A percentile compares a stretch with the other conserved stretches of the same genome.
These are phyloP conservation scores for Meteorus cinctellus DNA, from an alignment of 2,888 invertebrate genomes.

Conservation along the genomic window DNA sequence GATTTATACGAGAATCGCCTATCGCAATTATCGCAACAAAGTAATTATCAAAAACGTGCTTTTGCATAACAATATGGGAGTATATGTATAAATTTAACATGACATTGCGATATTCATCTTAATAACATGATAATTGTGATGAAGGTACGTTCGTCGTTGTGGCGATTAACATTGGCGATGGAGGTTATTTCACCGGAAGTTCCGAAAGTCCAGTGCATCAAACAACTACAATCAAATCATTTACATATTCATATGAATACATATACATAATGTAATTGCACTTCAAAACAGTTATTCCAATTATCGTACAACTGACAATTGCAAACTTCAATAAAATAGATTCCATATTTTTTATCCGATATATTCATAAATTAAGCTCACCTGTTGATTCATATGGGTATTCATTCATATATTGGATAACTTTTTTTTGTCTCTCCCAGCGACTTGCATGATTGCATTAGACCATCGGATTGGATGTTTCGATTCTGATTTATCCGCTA, in stretches of 20 bases:
- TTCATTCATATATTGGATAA: no score
- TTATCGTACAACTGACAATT: not conserved
- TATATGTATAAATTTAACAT: not conserved
- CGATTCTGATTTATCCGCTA: slow-evolving; percentile 74
- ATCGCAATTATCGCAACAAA: no score
- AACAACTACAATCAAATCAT: not conserved
- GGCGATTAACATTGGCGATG: not conserved
- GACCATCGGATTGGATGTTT: slow-evolving; percentile 87
- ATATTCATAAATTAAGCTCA: not conserved
- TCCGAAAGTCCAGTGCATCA: not conserved
- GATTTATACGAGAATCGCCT: no score
- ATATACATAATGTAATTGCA: not conserved
- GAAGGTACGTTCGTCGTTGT: not conserved
- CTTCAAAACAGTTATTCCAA: not conserved
- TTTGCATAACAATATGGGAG: not conserved
- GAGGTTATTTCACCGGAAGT: not conserved
- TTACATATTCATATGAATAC: no score
- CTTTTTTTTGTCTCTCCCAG: slow-evolving; percentile 71
- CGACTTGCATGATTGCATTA: slow-evolving; percentile 87
- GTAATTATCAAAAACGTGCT: no score
- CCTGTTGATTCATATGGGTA: not conserved
- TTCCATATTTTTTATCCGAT: not conserved
- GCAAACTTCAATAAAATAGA: not conserved
- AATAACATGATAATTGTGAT: not conserved
- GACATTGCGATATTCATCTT: not conserved